Conservation (phyloP, 2,888 invertebrate genomes). For the Heliconius charithonia region DNA sequence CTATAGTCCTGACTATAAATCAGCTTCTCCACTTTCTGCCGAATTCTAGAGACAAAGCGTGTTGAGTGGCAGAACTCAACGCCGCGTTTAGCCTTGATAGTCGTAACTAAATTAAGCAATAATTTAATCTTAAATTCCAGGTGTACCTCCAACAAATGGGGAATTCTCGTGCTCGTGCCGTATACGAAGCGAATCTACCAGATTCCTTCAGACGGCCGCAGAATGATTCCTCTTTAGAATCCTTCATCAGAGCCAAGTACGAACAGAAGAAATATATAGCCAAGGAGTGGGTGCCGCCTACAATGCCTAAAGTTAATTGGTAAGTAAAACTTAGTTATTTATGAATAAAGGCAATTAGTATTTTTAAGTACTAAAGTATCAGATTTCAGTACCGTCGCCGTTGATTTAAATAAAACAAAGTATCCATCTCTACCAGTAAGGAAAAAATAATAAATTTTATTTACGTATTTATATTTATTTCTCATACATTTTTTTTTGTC, state of each 20-base stretch:
- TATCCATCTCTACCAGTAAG: no score
- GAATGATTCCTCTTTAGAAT: slow-evolving; percentile 95
- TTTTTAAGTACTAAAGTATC: no score
- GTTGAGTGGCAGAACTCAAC: no score
- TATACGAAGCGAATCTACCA: slow-evolving; percentile 98
- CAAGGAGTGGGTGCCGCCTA: slow-evolving; percentile 97
- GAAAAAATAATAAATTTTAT: no score
- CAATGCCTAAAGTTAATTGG: slow-evolving; percentile 92
- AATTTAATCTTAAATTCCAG: slow-evolving; percentile 50
- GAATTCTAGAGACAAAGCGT: no score
- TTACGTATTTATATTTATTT: background rate
- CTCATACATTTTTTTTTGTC: background rate
- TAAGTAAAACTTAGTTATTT: slow-evolving; percentile 50
- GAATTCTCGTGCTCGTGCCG: slow-evolving; percentile 97
- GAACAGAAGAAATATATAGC: slow-evolving; percentile 99
- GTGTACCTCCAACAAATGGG: slow-evolving; percentile 98
- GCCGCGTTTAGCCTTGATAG: background rate
- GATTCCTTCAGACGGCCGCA: slow-evolving; percentile 98
- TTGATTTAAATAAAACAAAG: no score
- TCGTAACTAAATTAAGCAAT: background rate
- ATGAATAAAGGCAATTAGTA: background rate
- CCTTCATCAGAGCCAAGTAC: slow-evolving; percentile 98
- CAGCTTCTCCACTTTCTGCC: no score
- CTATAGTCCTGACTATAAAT: background rate
- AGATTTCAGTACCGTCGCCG: no score